phyloP scores from a whole-genome alignment of 2,113 vertebrate species.

The Labrus mixtus region DNA sequence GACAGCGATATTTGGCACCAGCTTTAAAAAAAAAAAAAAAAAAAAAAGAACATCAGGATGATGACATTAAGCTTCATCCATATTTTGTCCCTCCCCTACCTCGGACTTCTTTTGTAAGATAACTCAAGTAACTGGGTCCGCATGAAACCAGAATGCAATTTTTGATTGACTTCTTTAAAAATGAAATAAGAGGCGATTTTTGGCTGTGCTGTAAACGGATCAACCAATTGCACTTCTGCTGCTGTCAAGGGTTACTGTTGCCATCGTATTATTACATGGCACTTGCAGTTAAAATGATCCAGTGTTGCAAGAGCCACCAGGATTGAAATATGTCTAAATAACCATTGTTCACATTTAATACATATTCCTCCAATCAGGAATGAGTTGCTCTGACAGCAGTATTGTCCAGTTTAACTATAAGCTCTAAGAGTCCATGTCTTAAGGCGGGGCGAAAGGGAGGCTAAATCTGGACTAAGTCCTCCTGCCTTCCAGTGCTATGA shows the following conservation, averaged over 20 bases:
- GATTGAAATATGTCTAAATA: neutral
- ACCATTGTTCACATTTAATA: neutral
- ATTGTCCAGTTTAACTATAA: conserved; percentile 33
- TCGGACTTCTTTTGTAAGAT: neutral
- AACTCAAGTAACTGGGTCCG: neutral
- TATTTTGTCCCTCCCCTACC: no score
- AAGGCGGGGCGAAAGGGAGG: conserved; percentile 43
- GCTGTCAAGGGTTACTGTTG: no score
- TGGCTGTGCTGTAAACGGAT: neutral
- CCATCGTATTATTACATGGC: no score
- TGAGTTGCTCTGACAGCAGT: conserved; percentile 10
- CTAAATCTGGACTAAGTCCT: conserved; percentile 21
- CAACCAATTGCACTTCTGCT: no score
- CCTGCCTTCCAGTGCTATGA: conserved; percentile 17
- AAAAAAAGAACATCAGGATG: no score
- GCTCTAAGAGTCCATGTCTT: conserved; percentile 21
- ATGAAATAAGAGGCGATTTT: neutral
- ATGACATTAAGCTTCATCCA: no score
- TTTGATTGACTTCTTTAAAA: neutral
- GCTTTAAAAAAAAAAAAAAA: no score
- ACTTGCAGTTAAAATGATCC: no score
- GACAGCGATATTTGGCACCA: no score
- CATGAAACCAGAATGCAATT: neutral
- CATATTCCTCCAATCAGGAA: neutral
- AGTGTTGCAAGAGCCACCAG: neutral